These are phyloP conservation scores for Pegoplata infirma DNA, from an alignment of 2,888 invertebrate genomes.

Conservation along the genomic window DNA sequence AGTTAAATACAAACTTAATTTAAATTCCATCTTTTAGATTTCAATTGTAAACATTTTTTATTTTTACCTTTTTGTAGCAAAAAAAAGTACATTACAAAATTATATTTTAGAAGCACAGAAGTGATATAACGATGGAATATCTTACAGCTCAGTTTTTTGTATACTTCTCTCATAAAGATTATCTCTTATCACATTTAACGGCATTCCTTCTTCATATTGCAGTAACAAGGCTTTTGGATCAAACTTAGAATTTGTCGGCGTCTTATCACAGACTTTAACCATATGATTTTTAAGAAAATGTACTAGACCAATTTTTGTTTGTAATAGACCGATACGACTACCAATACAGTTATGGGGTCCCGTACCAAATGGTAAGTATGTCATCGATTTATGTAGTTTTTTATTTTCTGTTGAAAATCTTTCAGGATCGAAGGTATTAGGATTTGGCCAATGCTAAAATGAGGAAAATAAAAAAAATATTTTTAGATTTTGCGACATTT, in stretches of 20 bases:
- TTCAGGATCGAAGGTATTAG: conserved; percentile 75
- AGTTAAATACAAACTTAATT: too few species aligned
- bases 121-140: too few species aligned
- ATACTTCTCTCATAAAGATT: conserved; percentile 65
- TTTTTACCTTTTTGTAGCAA: too few species aligned
- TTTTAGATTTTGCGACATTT: too few species aligned
- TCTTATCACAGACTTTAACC: conserved; percentile 68
- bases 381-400: conserved; percentile 67
- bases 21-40: too few species aligned
- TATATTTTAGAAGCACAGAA: too few species aligned
- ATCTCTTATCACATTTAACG: conserved; percentile 72
- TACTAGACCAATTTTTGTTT: conserved; percentile 73
- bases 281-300: conserved; percentile 74
- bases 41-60: too few species aligned
- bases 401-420: conserved; percentile 73
- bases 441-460: conserved; percentile 73
- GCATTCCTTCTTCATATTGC: conserved; percentile 68
- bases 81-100: too few species aligned
- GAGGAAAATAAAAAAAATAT: conserved; percentile 14
- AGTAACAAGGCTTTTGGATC: conserved; percentile 72
- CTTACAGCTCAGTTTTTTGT: neutral
- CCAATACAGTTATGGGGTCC: conserved; percentile 77
- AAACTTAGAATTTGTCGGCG: conserved; percentile 68
- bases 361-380: conserved; percentile 73
- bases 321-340: conserved; percentile 74